Evolutionary conservation across 2,888 invertebrate genomes (phyloP).

Genomic region (Cataglyphis altisquamis): DNA sequence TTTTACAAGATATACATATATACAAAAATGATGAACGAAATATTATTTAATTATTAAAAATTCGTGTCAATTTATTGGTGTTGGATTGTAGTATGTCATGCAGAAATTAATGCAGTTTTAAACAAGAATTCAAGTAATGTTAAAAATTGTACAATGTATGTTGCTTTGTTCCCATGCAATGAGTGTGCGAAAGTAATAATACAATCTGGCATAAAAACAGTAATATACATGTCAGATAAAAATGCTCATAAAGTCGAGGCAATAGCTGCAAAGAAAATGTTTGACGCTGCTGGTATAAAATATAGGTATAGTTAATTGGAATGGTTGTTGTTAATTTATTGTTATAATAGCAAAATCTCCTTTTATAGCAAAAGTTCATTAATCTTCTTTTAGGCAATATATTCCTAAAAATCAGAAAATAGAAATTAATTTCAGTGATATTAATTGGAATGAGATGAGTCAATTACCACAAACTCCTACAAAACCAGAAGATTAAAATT

Average conservation of each 20-base stretch:
- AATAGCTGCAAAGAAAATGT: slow-evolving; percentile 93
- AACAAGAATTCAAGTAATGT: slow-evolving; percentile 95
- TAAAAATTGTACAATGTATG: slow-evolving; percentile 94
- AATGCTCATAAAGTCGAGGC: slow-evolving; percentile 90
- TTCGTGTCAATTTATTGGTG: neutral
- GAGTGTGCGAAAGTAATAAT: slow-evolving; percentile 99
- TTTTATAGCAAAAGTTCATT: neutral
- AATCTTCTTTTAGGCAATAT: slow-evolving; percentile 88
- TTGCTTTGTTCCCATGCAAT: slow-evolving; percentile 97
- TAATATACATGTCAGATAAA: slow-evolving; percentile 94
- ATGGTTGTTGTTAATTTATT: neutral
- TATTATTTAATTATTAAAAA: neutral
- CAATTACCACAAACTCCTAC: slow-evolving; percentile 86
- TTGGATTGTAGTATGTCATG: slow-evolving; percentile 94
- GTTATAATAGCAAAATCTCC: neutral
- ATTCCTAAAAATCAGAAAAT: slow-evolving; percentile 89
- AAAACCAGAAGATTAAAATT: slow-evolving; percentile 70
- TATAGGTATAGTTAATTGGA: slow-evolving; percentile 10
- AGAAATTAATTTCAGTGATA: slow-evolving; percentile 90
- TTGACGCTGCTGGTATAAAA: slow-evolving; percentile 2
- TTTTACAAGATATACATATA: neutral
- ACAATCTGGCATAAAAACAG: slow-evolving; percentile 94
- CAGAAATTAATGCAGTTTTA: slow-evolving; percentile 98
- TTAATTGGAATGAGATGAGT: slow-evolving; percentile 88
- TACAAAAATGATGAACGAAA: neutral